A percentile compares a stretch with the other conserved stretches of the same genome.
Conservation (phyloP, 2,888 invertebrate genomes). For the Polyommatus iphigenia region DNA sequence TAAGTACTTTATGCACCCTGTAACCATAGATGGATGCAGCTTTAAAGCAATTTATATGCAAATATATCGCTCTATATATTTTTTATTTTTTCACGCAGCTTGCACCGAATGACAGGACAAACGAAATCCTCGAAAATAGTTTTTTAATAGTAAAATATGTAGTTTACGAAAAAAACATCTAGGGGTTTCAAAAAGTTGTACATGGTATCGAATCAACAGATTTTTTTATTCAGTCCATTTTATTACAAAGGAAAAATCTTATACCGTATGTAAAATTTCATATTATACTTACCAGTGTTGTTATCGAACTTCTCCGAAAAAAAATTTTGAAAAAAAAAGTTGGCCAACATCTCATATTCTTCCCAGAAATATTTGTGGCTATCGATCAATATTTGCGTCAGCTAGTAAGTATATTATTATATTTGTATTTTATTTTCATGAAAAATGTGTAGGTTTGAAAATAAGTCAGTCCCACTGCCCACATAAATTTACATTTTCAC, state of each 20-base stretch:
- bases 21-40: not conserved
- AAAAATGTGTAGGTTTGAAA: not conserved
- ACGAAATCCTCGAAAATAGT: not conserved
- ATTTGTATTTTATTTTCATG: not conserved
- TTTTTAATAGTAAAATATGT: not conserved
- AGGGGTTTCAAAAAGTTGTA: not conserved
- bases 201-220: not conserved
- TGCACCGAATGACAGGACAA: not conserved
- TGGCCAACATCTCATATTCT: too few species aligned
- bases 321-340: too few species aligned
- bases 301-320: too few species aligned
- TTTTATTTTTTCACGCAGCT: not conserved
- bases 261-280: too few species aligned
- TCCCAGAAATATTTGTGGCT: too few species aligned
- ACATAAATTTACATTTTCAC: not conserved
- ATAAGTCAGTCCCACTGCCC: too few species aligned
- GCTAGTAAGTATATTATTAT: not conserved
- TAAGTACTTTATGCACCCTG: not conserved
- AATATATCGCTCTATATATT: not conserved
- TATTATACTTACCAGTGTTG: too few species aligned
- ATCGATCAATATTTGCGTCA: not conserved
- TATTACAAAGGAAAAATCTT: too few species aligned
- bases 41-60: conserved; percentile 30
- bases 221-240: not conserved
- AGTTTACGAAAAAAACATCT: not conserved